phyloP scores from a whole-genome alignment of 2,888 invertebrate species.

The Ashinkailepas kermadecensis region DNA sequence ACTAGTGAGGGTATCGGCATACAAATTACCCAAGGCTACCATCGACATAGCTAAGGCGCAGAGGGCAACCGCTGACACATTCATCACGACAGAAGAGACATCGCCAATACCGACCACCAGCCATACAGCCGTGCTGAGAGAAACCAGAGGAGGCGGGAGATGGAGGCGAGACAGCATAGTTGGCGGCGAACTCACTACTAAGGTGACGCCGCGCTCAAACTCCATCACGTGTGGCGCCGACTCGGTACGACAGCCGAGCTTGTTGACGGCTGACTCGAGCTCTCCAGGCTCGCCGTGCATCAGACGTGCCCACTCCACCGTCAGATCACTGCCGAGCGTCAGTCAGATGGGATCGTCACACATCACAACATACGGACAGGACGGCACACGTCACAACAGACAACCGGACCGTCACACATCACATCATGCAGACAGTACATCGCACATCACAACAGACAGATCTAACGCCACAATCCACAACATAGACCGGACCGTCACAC shows the following conservation, averaged over 20 bases:
- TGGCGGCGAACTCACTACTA: not conserved
- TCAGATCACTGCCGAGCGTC: not conserved
- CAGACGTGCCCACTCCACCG: not conserved
- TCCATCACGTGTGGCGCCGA: not conserved
- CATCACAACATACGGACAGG: too few species aligned
- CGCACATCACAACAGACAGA: not conserved
- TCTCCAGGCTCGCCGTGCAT: not conserved
- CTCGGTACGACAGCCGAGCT: not conserved
- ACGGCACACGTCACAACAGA: not conserved
- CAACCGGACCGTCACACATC: too few species aligned
- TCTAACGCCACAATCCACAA: too few species aligned
- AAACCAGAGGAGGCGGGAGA: too few species aligned
- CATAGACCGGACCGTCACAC: too few species aligned
- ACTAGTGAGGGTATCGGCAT: too few species aligned
- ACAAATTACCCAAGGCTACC: too few species aligned
- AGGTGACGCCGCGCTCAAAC: not conserved
- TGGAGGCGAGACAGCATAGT: not conserved
- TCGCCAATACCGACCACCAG: too few species aligned
- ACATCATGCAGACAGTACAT: not conserved
- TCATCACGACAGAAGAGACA: too few species aligned
- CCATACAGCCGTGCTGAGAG: too few species aligned
- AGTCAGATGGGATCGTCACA: not conserved
- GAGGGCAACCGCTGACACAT: too few species aligned
- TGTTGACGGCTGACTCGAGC: not conserved
- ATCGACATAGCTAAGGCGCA: too few species aligned